Base-by-base conservation (phyloP, 2,113 vertebrate genomes). In the Leptodactylus fuscus region DNA sequence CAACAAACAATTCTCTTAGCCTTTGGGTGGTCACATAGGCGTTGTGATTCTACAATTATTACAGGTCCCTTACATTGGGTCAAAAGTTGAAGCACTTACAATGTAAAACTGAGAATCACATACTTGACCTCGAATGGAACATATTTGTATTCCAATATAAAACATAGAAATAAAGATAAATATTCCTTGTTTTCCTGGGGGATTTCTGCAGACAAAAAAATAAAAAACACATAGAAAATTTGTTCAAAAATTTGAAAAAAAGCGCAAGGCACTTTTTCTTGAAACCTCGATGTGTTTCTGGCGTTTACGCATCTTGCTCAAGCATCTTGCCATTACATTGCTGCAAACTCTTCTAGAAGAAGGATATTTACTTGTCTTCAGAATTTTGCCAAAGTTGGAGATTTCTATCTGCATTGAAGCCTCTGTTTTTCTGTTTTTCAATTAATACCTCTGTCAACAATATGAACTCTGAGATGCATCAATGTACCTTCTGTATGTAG, bases 221-320 rank as follows among this genome's bases (percentile, higher is more conserved):
- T 48, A 60, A 1, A 34, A 73, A 73, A 24, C 55, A 48, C 36
- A 20, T 49, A 34, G 51, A 85, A 32, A 71, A 81, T 38, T 32
- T 48, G 36, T 24, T 49, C 18, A 18, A 29, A 76, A 76, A 67
- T 5, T 16, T 2, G 8, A 38, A 69, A 65, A 67, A 85, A 86
- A 73, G 84, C 84, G 65, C 77, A 86, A 73, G 77, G 84, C 84
- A 86, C 84, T 86, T 86, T 85, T 58, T 85, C 74, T 75, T 60
- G 58, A 86, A 71, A 80, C 76, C 18, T 60, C 80, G 69, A 58
- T 87, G 87, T 91, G 89, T 93, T 94, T 93, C 90, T 24, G 11
- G 87, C 91, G 89, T 94, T 95, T 95, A 94, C 92, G 92, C 88
- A 88, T 90, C 87, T 92, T 93, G 90, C 92, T 92, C 90, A 91